Conservation (phyloP, 2,888 invertebrate species). For the Pseudococcus longispinus region DNA sequence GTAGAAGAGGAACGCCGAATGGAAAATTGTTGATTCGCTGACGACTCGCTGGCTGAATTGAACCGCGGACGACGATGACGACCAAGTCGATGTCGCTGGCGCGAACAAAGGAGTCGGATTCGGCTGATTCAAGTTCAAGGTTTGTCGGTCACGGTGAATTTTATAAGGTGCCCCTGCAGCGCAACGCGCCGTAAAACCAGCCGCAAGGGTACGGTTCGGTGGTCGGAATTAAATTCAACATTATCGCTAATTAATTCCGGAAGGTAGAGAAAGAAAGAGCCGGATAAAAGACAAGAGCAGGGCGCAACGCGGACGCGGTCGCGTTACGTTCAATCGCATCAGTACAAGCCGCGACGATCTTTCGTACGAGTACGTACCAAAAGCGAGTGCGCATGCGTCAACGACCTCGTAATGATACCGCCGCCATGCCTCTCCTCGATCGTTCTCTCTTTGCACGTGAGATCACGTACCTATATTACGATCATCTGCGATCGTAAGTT, state of each 20-base stretch:
- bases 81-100: neutral
- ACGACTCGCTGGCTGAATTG: neutral
- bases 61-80: neutral
- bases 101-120: slow-evolving; percentile 13
- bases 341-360: neutral
- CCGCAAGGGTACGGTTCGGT: slow-evolving; percentile 29
- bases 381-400: slow-evolving; percentile 36
- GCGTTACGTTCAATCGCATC: neutral
- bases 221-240: slow-evolving; percentile 45
- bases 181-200: slow-evolving; percentile 10
- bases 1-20: neutral
- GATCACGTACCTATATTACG: too few species aligned
- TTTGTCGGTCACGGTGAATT: slow-evolving; percentile 45
- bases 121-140: slow-evolving; percentile 36
- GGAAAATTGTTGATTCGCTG: neutral
- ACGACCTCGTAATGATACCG: slow-evolving; percentile 25
- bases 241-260: slow-evolving; percentile 49
- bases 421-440: too few species aligned
- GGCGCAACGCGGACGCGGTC: neutral
- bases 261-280: neutral
- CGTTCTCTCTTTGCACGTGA: too few species aligned
- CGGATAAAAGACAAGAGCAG: slow-evolving; percentile 18
- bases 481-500: too few species aligned
- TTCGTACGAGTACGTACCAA: neutral
- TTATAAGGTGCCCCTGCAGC: slow-evolving; percentile 2